Base-by-base conservation (phyloP, 2,888 invertebrate species). In the Periphyllus acericola region DNA sequence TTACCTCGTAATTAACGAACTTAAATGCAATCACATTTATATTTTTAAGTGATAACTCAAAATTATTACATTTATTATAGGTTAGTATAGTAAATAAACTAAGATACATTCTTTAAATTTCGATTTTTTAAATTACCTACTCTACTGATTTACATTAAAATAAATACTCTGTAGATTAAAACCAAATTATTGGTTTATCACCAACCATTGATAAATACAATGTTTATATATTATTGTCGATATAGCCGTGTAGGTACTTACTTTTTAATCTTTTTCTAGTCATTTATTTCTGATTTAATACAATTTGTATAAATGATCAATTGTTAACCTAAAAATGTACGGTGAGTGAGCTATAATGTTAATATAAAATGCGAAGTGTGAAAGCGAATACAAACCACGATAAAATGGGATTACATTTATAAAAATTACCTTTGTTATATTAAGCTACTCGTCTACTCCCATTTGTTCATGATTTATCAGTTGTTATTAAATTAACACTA, bases 201-300 rank as follows among this genome's bases (percentile, higher is more conserved):
- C 29, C 0, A 72, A 34, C 32, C 19, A 34, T 34, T 0, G 9
- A n/a, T n/a, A n/a, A n/a, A n/a, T n/a, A n/a, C n/a, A n/a, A n/a
- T n/a, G n/a, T n/a, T n/a, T 8, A 17, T 36, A 29, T 21, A 80
- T 66, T 46, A 71, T 32, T 71, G 71, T 46, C 14, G 25, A 71
- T 34, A 34, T 6, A 40, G 40, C 40, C 9, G n/a, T n/a, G n/a
- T 71, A 34, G 34, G 21, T 9, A 82, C 82, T 71, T 72, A 82
- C 82, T 72, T 52, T 72, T 71, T 72, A 82, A 17, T n/a, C 82
- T 72, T 72, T 72, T 72, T 6, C 82, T 72, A 34, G 34, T 9
- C 82, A 82, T 82, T 72, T 55, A 25, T 32, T 25, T 71, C 32
- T 34, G 75, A 29, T 75, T 75, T 14, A 46, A 74, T 74, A 74